Evolutionary conservation across 1,140 invertebrate species (phyloP).

Genomic region (Platyura marginata): DNA sequence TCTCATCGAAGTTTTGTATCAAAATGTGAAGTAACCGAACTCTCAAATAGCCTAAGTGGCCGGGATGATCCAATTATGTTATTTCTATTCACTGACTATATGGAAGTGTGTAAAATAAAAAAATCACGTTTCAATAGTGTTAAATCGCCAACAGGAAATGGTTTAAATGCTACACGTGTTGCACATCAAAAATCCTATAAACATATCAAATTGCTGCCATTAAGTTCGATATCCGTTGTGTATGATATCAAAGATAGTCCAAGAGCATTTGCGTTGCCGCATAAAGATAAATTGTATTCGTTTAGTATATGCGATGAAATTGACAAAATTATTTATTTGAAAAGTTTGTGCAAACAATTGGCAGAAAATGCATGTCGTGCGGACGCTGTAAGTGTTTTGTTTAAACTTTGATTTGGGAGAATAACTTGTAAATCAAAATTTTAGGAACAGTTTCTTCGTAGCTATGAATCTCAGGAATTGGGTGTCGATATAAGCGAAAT

Average conservation of each 20-base stretch:
- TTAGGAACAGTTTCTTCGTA: conserved; percentile 57
- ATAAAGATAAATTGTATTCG: conserved; percentile 74
- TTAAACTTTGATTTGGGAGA: neutral
- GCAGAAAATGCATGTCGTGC: conserved; percentile 70
- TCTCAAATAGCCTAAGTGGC: conserved; percentile 68
- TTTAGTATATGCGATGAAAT: conserved; percentile 65
- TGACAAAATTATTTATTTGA: conserved; percentile 63
- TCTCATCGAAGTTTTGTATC: conserved; percentile 77
- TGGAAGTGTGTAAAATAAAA: conserved; percentile 81
- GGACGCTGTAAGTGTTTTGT: conserved; percentile 44
- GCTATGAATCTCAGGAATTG: conserved; percentile 49
- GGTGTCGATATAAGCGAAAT: conserved; percentile 73
- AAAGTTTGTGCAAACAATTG: conserved; percentile 68
- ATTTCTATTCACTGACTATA: conserved; percentile 83
- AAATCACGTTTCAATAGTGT: conserved; percentile 45
- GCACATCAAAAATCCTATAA: conserved; percentile 60
- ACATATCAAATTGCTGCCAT: conserved; percentile 72
- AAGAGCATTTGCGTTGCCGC: conserved; percentile 73
- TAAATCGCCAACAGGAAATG: conserved; percentile 37
- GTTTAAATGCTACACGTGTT: conserved; percentile 8
- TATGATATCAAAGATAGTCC: conserved; percentile 71
- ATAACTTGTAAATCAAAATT: conserved; percentile 11
- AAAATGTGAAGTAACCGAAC: conserved; percentile 74
- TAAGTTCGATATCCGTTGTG: conserved; percentile 75
- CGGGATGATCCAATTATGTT: conserved; percentile 74